phyloP scores from a whole-genome alignment of 2,113 vertebrate species.

The Oreochromis aureus region DNA sequence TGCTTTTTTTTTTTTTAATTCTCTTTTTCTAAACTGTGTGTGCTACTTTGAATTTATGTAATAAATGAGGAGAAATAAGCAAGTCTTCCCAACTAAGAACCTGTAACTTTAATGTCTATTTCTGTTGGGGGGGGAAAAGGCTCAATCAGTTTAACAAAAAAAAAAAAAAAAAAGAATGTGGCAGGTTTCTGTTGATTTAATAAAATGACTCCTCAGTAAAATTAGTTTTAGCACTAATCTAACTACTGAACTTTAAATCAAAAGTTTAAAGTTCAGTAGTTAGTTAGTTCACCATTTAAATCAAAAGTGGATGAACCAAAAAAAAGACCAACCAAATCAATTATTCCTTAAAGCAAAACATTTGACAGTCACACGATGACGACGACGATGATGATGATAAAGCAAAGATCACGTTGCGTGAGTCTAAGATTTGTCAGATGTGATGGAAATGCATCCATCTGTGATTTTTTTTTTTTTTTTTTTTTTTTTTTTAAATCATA shows the following conservation, averaged over 20 bases:
- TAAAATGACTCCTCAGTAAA: neutral
- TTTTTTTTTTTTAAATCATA: neutral
- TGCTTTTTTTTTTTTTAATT: neutral
- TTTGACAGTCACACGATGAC: neutral
- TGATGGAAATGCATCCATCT: neutral
- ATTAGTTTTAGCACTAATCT: neutral
- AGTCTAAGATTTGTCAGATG: neutral
- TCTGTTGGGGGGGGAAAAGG: accelerated
- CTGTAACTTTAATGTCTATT: neutral
- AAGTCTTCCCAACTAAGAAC: neutral
- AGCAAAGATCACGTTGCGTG: neutral
- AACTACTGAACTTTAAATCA: neutral
- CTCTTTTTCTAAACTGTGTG: neutral
- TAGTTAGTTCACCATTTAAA: neutral
- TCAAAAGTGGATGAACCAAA: neutral
- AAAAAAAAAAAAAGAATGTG: neutral
- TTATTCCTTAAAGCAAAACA: neutral
- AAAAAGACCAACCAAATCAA: neutral
- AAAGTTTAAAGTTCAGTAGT: neutral
- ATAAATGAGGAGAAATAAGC: neutral
- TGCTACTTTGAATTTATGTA: neutral
- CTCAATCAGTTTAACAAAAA: neutral
- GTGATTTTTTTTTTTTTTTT: neutral
- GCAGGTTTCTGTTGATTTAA: neutral
- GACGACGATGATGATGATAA: accelerated